A percentile compares a stretch with the other conserved stretches of the same genome.
phyloP scores from a whole-genome alignment of 2,797 vertebrate species.

The Meriones psammophilus region DNA sequence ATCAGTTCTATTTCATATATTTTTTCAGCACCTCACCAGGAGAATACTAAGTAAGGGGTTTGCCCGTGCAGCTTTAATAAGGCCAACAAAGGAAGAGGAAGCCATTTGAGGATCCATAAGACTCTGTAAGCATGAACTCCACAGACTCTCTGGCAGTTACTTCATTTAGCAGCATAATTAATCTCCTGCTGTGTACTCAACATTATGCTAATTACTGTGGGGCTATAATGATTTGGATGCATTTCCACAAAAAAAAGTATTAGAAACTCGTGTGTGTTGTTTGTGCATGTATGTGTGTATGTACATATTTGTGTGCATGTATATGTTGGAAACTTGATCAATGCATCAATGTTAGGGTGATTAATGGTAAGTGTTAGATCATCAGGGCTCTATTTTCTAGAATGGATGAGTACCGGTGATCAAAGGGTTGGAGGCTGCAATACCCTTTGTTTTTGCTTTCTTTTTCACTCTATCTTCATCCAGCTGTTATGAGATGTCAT shows the following conservation, averaged over 20 bases:
- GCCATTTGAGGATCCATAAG: background rate
- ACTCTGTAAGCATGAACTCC: background rate
- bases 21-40: slow-evolving; percentile 55
- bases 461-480: background rate
- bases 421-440: background rate
- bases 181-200: background rate
- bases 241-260: background rate
- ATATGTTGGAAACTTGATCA: background rate
- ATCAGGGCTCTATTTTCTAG: background rate
- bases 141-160: background rate
- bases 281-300: background rate
- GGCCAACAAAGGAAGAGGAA: background rate
- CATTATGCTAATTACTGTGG: background rate
- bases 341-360: background rate
- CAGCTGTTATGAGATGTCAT: background rate
- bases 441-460: background rate
- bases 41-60: slow-evolving; percentile 30
- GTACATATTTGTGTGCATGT: background rate
- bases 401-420: background rate
- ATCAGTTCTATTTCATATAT: slow-evolving; percentile 28
- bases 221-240: background rate
- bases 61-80: background rate
- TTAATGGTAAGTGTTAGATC: background rate
- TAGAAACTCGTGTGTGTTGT: background rate
- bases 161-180: slow-evolving; percentile 12